These are phyloP conservation scores for Motacilla tschutschensis DNA, from an alignment of 2,113 vertebrate species.

Conservation along the genomic window DNA sequence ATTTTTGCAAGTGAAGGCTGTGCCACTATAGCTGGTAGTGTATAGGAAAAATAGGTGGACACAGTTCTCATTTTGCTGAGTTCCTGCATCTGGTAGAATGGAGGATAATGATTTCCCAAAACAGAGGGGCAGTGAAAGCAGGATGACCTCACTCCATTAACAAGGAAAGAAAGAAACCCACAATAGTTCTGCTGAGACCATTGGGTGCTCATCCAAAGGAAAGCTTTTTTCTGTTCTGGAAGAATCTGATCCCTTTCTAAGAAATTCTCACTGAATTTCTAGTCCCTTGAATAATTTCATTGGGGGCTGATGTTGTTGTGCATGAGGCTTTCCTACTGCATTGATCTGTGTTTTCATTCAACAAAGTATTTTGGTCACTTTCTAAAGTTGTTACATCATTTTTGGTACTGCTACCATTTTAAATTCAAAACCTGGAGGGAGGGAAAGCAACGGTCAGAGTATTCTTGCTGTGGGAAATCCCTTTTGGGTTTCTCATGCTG, in stretches of 20 bases:
- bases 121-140: background rate
- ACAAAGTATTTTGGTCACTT: background rate
- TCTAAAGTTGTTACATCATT: background rate
- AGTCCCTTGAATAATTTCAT: background rate
- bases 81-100: background rate
- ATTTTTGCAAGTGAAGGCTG: background rate
- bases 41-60: background rate
- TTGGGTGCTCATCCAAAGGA: background rate
- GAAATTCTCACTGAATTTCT: background rate
- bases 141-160: background rate
- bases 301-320: background rate
- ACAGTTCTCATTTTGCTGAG: background rate
- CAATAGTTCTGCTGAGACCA: background rate
- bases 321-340: background rate
- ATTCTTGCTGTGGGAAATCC: conserved; percentile 3
- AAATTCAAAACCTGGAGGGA: background rate
- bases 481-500: background rate
- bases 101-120: background rate
- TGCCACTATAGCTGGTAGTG: background rate
- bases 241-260: background rate
- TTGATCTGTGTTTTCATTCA: background rate
- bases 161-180: background rate
- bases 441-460: background rate
- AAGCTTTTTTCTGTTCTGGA: background rate
- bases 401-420: background rate